Evolutionary conservation across 2,888 invertebrate genomes (phyloP), one percentile per base, ranked within the genome.

Genomic region (Meghimatium bilineatum): DNA sequence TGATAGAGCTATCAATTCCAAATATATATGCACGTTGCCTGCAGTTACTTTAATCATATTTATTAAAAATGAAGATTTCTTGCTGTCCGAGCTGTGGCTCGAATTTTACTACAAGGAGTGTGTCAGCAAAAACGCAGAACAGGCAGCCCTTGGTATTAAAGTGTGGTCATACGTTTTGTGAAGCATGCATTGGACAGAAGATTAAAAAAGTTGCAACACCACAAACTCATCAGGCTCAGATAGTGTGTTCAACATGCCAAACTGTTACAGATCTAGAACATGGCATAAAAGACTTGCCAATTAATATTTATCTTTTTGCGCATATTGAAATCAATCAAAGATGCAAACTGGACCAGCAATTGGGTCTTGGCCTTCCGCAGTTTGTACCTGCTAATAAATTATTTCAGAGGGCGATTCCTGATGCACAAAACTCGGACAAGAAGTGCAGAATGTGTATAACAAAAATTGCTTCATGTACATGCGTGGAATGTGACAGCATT

Each of bases 111-210:
- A 56, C 52, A 2, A 32, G 56, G 69, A 69, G 23, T n/a, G 79
- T 29, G 20, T 8, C 36, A 29, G 26, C 77, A 36, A 52, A 52
- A 56, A 12, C 56, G 52, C 38, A 78, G 67, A 69, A 85, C 38
- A 90, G 83, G 82, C 87, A 86, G 63, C 91, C 92, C 0, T 79
- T 92, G 56, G 60, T 92, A 81, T 84, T 92, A 67, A 85, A 87
- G 23, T 92, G 92, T 88, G 92, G 91, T 17, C 92, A 92, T 83
- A 88, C 91, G 23, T 91, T 90, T 82, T 92, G 92, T 88, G 90
- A 90, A 82, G 75, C 86, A 34, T 92, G 92, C 82, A 63, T 92
- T 1, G 66, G 66, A 12, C 87, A 88, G 44, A 74, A 88, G 56
- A 81, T 86, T 23, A 88, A 86, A 76, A 86, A 88, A 52, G 85